Conservation (phyloP, 2,888 invertebrate species). For the Apantesis nais region DNA sequence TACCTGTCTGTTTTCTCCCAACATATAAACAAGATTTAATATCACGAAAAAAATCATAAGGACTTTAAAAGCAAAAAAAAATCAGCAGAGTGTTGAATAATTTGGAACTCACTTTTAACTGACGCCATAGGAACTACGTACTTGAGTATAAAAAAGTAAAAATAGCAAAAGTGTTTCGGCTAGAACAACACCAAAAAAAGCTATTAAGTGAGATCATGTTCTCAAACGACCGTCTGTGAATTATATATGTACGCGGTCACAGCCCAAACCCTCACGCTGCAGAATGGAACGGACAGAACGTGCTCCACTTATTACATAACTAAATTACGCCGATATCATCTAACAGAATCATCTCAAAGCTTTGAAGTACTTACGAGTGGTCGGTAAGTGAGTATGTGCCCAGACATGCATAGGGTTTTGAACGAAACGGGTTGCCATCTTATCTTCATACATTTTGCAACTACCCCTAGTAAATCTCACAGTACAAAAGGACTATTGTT, state of each 20-base stretch:
- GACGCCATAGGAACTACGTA: not conserved
- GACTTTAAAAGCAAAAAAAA: not conserved
- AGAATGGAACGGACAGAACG: not conserved
- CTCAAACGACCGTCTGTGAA: not conserved
- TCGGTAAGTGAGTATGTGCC: not conserved
- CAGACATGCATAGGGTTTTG: not conserved
- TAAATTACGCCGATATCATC: not conserved
- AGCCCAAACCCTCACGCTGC: not conserved
- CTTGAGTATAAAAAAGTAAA: not conserved
- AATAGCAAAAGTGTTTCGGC: not conserved
- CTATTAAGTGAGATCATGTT: not conserved
- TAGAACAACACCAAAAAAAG: not conserved
- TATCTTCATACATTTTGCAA: conserved; percentile 40
- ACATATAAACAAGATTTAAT: not conserved
- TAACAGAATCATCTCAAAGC: not conserved
- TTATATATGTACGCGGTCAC: not conserved
- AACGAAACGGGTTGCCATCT: conserved; percentile 16
- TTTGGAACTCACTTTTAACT: not conserved
- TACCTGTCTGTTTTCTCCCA: not conserved
- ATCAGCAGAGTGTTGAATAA: not conserved
- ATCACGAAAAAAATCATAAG: not conserved
- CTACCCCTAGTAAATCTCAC: conserved; percentile 38
- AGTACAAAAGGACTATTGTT: conserved; percentile 42
- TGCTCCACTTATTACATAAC: not conserved
- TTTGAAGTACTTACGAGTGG: not conserved